Evolutionary conservation across 2,888 invertebrate species (phyloP).

Genomic region (Callinectes sapidus): DNA sequence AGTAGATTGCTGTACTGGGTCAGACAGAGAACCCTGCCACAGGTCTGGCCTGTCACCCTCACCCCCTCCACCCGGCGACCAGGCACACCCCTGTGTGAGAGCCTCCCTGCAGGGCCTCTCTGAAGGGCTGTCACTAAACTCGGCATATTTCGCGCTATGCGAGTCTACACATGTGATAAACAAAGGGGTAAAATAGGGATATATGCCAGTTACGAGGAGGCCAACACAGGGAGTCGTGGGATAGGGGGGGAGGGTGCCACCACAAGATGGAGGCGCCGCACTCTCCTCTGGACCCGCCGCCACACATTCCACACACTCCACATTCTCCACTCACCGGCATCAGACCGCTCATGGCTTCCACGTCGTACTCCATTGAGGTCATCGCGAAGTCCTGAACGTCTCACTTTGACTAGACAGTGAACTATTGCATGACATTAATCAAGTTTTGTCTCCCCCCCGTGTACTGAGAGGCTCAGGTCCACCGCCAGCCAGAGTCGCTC

Average conservation of each 20-base stretch:
- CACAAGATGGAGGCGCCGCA: conserved; percentile 64
- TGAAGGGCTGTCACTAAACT: neutral
- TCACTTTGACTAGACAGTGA: conserved; percentile 53
- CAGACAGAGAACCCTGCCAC: neutral
- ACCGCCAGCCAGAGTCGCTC: conserved; percentile 65
- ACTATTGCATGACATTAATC: conserved; percentile 54
- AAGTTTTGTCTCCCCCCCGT: conserved; percentile 52
- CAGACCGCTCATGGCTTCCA: conserved; percentile 69
- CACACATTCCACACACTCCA: neutral
- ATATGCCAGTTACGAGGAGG: neutral
- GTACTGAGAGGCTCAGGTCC: conserved; percentile 58
- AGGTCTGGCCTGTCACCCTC: neutral
- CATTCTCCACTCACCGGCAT: conserved; percentile 68
- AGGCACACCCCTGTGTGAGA: conserved; percentile 7
- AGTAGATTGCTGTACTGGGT: neutral
- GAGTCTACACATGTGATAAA: neutral
- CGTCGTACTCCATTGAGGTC: conserved; percentile 68
- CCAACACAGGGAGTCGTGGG: neutral
- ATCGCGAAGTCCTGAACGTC: conserved; percentile 44
- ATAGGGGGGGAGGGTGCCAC: neutral
- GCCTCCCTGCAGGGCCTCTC: neutral
- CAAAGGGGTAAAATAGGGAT: neutral
- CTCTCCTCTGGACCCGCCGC: conserved; percentile 50
- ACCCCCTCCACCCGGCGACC: neutral
- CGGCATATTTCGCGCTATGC: neutral